A percentile compares a stretch with the other conserved stretches of the same genome.
These are phyloP conservation scores for Heterochromis multidens DNA, from an alignment of 2,113 vertebrate species.

Conservation along the genomic window DNA sequence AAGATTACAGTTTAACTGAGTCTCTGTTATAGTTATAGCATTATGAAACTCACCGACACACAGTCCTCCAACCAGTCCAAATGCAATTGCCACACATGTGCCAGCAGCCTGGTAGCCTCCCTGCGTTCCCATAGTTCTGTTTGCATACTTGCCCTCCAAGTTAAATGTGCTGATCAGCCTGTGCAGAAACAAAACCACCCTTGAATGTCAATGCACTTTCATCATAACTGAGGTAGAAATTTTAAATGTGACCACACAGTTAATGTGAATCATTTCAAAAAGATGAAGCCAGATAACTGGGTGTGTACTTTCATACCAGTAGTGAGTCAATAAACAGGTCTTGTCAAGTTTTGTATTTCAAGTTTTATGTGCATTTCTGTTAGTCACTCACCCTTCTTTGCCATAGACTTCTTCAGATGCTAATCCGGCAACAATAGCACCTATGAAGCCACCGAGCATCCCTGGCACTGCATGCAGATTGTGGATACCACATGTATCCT, in stretches of 20 bases:
- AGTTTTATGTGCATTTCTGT: background rate
- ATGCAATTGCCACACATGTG: slow-evolving; percentile 82
- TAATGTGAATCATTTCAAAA: background rate
- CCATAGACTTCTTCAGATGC: slow-evolving; percentile 78
- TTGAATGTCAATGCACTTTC: background rate
- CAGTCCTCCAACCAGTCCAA: slow-evolving; percentile 85
- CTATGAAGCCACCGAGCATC: slow-evolving; percentile 87
- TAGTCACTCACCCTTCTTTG: slow-evolving; percentile 77
- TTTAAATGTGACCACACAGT: background rate
- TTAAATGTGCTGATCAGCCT: slow-evolving; percentile 80
- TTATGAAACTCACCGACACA: slow-evolving; percentile 82
- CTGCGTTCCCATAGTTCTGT: slow-evolving; percentile 68
- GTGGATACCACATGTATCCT: slow-evolving; percentile 94
- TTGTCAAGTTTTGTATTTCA: background rate
- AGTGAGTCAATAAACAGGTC: background rate
- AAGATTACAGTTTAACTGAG: too few species aligned
- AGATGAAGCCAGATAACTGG: background rate
- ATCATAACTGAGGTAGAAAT: background rate
- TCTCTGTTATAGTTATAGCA: background rate
- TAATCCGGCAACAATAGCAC: slow-evolving; percentile 83
- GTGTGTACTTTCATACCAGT: background rate
- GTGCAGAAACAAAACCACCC: background rate
- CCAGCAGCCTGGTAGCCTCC: slow-evolving; percentile 88
- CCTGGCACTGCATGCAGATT: slow-evolving; percentile 93
- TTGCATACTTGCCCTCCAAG: slow-evolving; percentile 46